Evolutionary conservation across 1,140 invertebrate species (phyloP), one percentile per base, ranked within the genome.

Genomic region (Drosophila subobscura): DNA sequence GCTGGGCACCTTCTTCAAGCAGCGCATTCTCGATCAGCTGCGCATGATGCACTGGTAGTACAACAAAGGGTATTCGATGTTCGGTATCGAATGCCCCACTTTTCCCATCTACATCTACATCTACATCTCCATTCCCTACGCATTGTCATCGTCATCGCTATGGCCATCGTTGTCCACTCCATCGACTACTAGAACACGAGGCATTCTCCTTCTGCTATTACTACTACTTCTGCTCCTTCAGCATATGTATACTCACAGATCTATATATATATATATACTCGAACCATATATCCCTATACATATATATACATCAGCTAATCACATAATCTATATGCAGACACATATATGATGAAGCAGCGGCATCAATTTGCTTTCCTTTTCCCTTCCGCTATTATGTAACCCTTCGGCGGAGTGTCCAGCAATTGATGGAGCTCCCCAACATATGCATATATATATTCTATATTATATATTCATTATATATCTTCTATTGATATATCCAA

Each of bases 11-110:
- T 91, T 91, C 64, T 91, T 91, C 52, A 91, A 91, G 72, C 90
- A 90, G 58, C 85, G 91, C 52, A 90, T 92, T 41, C 66, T 91
- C 12, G 90, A 92, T 89, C 90, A 92, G 72, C 57, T 91, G 66
- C 89, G 91, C 25, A 66, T 91, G 51, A 89, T 91, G 90, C 90
- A 92, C 81, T 92, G 91, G 91, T 92, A 91, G 90, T 91, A 91
- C 90, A 84, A 88, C 72, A 91, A 45, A 61, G 57, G 67, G 73
- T 78, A 66, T 80, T 78, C 76, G 77, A 90, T 67, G 12, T 16
- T 7, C 29, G 20, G 16, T 46, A 59, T 85, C 78, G 79, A 89
- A 86, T 89, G 88, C 89, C 83, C 80, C 77, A 16, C 45, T 14
- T 25, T 22, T 5, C 22, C 52, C 49, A n/a, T 7, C 22, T 50